A percentile compares a stretch with the other conserved stretches of the same genome.
Conservation (phyloP, 2,113 vertebrate species). For the Campylomormyrus tamandua region DNA sequence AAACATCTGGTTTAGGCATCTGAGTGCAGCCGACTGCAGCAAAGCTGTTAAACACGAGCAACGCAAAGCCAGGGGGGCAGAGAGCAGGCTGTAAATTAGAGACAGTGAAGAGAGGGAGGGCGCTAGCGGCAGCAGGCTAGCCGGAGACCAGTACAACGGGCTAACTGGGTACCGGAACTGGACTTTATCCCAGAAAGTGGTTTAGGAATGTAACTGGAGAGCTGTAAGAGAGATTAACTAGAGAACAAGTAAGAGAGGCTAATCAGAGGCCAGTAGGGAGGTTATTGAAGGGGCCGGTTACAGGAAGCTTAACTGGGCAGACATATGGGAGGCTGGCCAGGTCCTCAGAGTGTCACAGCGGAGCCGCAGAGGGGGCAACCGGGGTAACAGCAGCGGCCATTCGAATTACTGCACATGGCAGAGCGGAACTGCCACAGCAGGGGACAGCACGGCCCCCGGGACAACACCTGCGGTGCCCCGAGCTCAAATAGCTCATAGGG, state of each 20-base stretch:
- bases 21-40: background rate
- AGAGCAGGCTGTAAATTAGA: background rate
- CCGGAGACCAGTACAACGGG: background rate
- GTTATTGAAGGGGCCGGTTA: background rate
- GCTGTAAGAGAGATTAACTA: background rate
- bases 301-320: background rate
- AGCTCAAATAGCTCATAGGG: background rate
- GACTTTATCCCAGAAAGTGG: background rate
- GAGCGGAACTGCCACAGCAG: no score
- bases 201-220: background rate
- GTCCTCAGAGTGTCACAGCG: background rate
- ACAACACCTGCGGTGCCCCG: background rate
- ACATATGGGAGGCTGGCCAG: background rate
- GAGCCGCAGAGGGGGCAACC: background rate
- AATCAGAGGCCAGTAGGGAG: background rate
- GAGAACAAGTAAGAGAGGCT: background rate
- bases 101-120: background rate
- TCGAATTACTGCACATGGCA: background rate
- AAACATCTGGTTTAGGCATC: constrained; percentile 10
- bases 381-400: background rate
- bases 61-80: background rate
- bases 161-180: background rate
- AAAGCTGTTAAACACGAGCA: background rate
- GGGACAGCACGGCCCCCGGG: no score
- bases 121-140: background rate